phyloP scores from a whole-genome alignment of 1,140 invertebrate species.

The Ostrea edulis region DNA sequence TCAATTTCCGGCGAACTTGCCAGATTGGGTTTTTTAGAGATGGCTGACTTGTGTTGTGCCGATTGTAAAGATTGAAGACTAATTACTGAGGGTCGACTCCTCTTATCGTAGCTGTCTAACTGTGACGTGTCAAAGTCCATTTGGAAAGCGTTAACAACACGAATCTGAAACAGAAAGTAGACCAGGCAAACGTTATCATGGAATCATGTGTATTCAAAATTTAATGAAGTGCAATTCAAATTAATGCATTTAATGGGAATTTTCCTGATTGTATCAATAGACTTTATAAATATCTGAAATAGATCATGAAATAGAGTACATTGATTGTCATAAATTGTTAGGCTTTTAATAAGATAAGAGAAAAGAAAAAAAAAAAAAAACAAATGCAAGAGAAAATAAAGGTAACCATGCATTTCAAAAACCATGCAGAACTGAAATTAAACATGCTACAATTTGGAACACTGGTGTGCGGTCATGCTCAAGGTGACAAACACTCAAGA shows the following conservation, averaged over 20 bases:
- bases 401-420: not conserved
- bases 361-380: no score
- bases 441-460: slow-evolving; percentile 2
- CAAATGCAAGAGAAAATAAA: not conserved
- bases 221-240: no score
- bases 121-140: slow-evolving; percentile 95
- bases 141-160: slow-evolving; percentile 99
- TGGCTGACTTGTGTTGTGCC: slow-evolving; percentile 61
- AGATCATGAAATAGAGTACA: no score
- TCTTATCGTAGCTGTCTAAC: slow-evolving; percentile 85
- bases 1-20: slow-evolving; percentile 75
- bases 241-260: no score
- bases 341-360: no score
- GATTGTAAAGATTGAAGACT: slow-evolving; percentile 77
- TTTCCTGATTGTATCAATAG: no score
- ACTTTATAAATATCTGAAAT: no score
- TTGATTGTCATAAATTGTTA: no score
- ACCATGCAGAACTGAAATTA: not conserved
- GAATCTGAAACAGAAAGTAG: slow-evolving; percentile 89
- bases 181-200: not conserved
- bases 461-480: slow-evolving; percentile 22
- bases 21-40: slow-evolving; percentile 72
- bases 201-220: not conserved
- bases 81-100: slow-evolving; percentile 77
- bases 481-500: not conserved